Conservation (phyloP, 2,113 vertebrate species). For the Macrotis lagotis region DNA sequence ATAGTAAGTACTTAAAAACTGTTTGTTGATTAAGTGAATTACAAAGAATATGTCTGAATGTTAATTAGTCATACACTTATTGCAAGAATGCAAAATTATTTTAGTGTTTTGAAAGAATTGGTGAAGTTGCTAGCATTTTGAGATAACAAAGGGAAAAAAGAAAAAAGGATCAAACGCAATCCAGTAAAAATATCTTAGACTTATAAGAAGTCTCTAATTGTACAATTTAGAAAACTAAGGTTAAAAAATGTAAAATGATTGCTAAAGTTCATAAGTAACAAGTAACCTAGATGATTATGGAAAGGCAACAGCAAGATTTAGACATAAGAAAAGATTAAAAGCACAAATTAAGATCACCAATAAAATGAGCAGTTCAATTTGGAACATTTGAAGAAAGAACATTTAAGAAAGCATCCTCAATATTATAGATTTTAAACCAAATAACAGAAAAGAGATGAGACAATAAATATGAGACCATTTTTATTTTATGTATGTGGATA, state of each 20-base stretch:
- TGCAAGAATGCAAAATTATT: constrained; percentile 34
- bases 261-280: not conserved
- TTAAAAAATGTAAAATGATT: not conserved
- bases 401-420: constrained; percentile 39
- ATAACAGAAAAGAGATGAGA: constrained; percentile 41
- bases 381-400: too few species aligned
- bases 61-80: constrained; percentile 17
- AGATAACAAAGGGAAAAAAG: not conserved
- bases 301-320: not conserved
- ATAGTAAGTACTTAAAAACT: not conserved
- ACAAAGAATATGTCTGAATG: not conserved
- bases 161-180: not conserved
- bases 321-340: constrained; percentile 10
- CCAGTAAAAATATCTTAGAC: not conserved
- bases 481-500: not conserved
- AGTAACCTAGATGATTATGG: not conserved
- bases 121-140: not conserved
- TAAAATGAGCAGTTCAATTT: constrained; percentile 41
- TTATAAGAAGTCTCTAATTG: not conserved
- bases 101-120: constrained; percentile 45
- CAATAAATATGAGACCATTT: not conserved
- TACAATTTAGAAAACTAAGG: not conserved
- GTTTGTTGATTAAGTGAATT: not conserved
- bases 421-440: constrained; percentile 6
- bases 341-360: constrained; percentile 6